Percentiles rank a stretch among this genome's conserved stretches.
Conservation (phyloP, 2,113 vertebrate genomes). For the Bothrops jararaca region DNA sequence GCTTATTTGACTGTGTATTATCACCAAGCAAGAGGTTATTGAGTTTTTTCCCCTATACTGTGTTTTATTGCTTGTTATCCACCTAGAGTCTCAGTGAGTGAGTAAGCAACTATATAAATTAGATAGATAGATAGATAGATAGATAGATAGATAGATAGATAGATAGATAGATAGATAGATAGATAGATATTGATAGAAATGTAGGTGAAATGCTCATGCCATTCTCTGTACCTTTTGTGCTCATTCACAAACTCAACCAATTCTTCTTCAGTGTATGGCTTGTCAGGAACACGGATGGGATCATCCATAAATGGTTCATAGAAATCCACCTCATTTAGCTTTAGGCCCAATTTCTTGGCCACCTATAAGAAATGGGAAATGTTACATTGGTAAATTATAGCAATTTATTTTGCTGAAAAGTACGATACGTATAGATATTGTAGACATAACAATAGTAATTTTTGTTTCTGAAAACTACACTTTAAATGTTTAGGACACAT, state of each 20-base stretch:
- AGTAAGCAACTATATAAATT: neutral
- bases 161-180: neutral
- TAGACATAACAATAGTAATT: neutral
- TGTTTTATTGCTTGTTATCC: neutral
- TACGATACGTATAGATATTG: neutral
- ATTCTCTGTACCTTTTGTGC: conserved; percentile 79
- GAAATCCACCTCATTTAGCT: conserved; percentile 96
- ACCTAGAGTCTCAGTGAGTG: neutral
- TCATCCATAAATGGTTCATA: conserved; percentile 98
- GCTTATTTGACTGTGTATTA: neutral
- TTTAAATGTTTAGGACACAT: neutral
- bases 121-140: too few species aligned
- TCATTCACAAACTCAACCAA: conserved; percentile 88
- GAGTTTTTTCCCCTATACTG: neutral
- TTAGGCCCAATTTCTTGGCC: conserved; percentile 91
- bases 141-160: too few species aligned
- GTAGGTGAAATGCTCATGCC: neutral
- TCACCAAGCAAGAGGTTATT: neutral
- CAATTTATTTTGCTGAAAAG: neutral
- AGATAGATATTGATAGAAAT: neutral
- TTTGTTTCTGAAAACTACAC: neutral
- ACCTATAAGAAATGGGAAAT: conserved; percentile 73
- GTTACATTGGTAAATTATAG: neutral
- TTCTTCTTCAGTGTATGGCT: conserved; percentile 87
- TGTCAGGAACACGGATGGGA: conserved; percentile 85